Evolutionary conservation across 2,797 vertebrate genomes (phyloP), one percentile per base, ranked within the genome.

Genomic region (Myioborus melanocephalus): DNA sequence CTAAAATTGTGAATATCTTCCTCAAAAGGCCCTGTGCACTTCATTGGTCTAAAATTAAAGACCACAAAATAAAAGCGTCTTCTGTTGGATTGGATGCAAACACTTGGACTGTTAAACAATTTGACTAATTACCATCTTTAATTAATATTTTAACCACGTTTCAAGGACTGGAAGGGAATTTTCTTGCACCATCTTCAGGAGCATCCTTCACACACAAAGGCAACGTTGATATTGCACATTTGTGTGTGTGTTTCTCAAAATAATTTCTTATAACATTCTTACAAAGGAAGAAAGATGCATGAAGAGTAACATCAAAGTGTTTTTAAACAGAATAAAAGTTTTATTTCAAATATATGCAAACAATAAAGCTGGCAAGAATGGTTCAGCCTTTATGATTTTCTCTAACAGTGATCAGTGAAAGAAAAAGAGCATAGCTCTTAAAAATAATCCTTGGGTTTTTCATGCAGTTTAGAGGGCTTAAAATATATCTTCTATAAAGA

Each of bases 391-490:
- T 86, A 53, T 92, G 89, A 93, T 91, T 94, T 96, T 14, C 68
- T 95, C 46, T 75, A 89, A 66, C 83, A 68, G 30, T 82, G 78
- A 87, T 93, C 83, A 87, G 81, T 47, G 77, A 92, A 90, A 85
- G 78, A 87, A 93, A 92, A 95, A 94, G 75, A 83, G 32, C 81
- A 87, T 14, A 92, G 78, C 83, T 95, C 81, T 94, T 92, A 90
- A 93, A 95, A 95, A 92, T 95, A 93, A 91, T 96, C 90, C 83
- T 91, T 80, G 81, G 70, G 63, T 82, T 94, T 93, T 90, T 87
- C 68, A 73, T 64, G 81, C 87, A 73, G 81, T 94, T 95, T 96
- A 95, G 92, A 94, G 32, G 89, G 63, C 75, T 97, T 95, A 94
- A 95, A 92, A 94, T 90, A 90, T 79, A 95, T 90, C 93, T 93